These are phyloP conservation scores for Gorsachius magnificus DNA, from an alignment of 2,797 vertebrate species.

Conservation along the genomic window DNA sequence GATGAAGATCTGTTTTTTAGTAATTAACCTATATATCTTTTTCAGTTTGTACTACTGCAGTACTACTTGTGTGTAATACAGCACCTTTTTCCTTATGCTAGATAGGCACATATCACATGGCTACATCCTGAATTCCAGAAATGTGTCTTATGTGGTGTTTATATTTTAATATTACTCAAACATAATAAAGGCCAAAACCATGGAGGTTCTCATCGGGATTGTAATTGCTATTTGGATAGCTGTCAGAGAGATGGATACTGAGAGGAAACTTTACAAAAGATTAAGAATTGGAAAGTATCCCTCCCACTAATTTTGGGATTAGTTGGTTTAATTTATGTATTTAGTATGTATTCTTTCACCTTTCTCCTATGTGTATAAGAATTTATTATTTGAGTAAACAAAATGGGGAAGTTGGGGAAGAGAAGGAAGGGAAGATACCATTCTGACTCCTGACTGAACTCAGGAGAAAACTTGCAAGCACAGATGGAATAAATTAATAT, in stretches of 20 bases:
- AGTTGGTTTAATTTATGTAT: neutral
- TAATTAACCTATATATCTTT: neutral
- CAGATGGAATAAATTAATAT: neutral
- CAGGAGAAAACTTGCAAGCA: neutral
- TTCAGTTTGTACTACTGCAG: neutral
- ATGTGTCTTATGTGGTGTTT: neutral
- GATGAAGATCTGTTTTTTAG: neutral
- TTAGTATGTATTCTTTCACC: neutral
- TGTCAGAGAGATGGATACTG: neutral
- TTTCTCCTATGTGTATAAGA: neutral
- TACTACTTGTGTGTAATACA: accelerated
- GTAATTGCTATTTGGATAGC: neutral
- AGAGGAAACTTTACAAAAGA: neutral
- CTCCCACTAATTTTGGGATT: neutral
- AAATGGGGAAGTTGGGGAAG: neutral
- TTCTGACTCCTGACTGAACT: neutral
- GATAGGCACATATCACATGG: too few relatives aligned
- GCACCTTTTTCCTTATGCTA: neutral
- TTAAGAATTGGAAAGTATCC: neutral
- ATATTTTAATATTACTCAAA: neutral
- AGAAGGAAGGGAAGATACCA: neutral
- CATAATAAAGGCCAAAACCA: neutral
- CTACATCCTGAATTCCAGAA: neutral
- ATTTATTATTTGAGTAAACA: neutral
- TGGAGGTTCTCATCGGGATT: neutral